These are phyloP conservation scores for Gastrophysa polygoni DNA, from an alignment of 2,888 invertebrate species.

Conservation along the genomic window DNA sequence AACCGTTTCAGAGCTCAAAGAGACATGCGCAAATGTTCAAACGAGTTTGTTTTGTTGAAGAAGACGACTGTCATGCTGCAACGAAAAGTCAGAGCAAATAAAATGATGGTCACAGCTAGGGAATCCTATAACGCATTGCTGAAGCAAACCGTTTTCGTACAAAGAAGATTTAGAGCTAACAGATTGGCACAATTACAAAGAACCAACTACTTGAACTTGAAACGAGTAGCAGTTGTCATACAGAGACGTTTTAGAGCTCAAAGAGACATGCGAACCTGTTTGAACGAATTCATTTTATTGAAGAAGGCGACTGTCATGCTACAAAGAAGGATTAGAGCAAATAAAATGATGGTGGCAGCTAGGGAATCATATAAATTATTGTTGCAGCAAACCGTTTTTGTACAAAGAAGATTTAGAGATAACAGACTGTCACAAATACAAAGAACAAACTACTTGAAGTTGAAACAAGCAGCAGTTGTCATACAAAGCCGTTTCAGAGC, in stretches of 20 bases:
- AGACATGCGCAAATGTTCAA: no score
- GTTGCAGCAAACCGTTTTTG: conserved; percentile 15
- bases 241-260: conserved; percentile 60
- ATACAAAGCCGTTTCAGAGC: no score
- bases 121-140: conserved; percentile 22
- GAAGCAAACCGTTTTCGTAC: conserved; percentile 18
- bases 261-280: conserved; percentile 42
- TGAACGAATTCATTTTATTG: conserved; percentile 36
- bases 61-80: no score
- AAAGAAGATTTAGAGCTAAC: conserved; percentile 57
- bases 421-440: conserved; percentile 56
- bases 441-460: no score
- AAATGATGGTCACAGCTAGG: no score
- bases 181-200: conserved; percentile 50
- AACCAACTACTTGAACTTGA: conserved; percentile 26
- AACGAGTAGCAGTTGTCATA: conserved; percentile 49
- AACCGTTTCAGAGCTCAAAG: no score
- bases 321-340: conserved; percentile 44
- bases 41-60: no score
- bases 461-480: no score
- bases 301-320: conserved; percentile 44
- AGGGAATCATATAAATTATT: conserved; percentile 22
- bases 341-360: conserved; percentile 34
- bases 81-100: no score
- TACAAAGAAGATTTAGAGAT: conserved; percentile 56